Evolutionary conservation across 53 echinoderm and acorn worm genomes (phyloP), one percentile per base, ranked within the genome.

Genomic region (Arbacia lixula): DNA sequence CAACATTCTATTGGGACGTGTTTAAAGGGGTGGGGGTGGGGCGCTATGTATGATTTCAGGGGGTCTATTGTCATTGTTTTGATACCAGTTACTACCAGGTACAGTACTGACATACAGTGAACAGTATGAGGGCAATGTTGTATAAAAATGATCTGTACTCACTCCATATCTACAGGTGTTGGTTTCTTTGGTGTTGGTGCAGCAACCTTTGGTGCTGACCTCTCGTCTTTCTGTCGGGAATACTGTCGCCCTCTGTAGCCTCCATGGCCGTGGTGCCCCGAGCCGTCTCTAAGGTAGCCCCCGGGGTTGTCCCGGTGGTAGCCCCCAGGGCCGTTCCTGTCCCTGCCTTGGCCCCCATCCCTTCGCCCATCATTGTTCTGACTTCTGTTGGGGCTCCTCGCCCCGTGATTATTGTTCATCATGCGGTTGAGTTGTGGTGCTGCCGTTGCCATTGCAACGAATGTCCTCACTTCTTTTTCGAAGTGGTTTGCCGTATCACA

Each of bases 361-460:
- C 62, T 53, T 66, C 79, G 42, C 58, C 53, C 42, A 41, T 71
- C 71, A 33, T 57, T 78, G 71, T 63, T 76, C 64, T 39, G 81
- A 26, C 91, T 79, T 39, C 84, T 78, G 82, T 80, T 65, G 1
- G 80, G 87, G 80, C 80, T 72, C 71, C 58, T 83, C 16, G 53
- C 90, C 67, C 38, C 88, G 63, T 58, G 86, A 53, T 95, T 90
- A 78, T 85, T 95, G 57, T 88, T 88, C 88, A 92, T 86, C 34
- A 88, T 56, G 21, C 88, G 83, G 41, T 72, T 81, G 58, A 81
- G 71, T 73, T 87, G 86, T 86, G 89, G 86, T 65, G 88, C 68
- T 53, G 95, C 91, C 5, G 95, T 86, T 57, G 95, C 95, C 95
- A 95, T 95, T 41, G 64, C 63, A 77, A 29, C 55, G 9, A 81